phyloP scores from a whole-genome alignment of 2,888 invertebrate species.

The Perithous albicinctus region DNA sequence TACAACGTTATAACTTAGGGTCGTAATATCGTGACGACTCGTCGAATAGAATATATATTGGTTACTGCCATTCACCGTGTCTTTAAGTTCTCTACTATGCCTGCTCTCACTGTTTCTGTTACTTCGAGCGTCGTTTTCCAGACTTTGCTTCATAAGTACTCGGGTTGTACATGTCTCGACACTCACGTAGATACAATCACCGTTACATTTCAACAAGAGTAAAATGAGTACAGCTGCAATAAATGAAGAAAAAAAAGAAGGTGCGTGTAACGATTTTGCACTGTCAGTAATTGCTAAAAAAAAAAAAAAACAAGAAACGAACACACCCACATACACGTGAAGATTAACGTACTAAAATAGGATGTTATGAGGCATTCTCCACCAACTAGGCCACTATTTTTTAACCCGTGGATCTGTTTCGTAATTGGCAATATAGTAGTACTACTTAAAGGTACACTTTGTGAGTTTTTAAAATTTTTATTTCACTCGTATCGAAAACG shows the following conservation, averaged over 20 bases:
- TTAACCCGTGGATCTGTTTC: too few relatives aligned
- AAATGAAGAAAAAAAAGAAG: slow-evolving; percentile 7
- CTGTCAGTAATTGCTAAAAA: slow-evolving; percentile 3
- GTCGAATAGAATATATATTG: slow-evolving; percentile 70
- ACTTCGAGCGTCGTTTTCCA: slow-evolving; percentile 1
- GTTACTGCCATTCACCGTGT: slow-evolving; percentile 56
- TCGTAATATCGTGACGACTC: slow-evolving; percentile 70
- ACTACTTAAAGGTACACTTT: too few relatives aligned
- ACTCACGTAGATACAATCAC: slow-evolving; percentile 15
- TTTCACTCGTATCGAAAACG: too few relatives aligned
- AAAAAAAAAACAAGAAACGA: too few relatives aligned
- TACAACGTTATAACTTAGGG: slow-evolving; percentile 64
- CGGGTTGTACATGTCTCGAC: neutral
- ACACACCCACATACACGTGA: neutral
- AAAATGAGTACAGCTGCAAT: neutral
- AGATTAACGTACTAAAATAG: neutral
- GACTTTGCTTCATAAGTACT: neutral
- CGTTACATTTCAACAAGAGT: slow-evolving; percentile 22
- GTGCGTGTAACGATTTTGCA: slow-evolving; percentile 16
- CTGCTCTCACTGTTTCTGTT: slow-evolving; percentile 5
- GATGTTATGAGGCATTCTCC: too few relatives aligned
- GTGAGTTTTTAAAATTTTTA: too few relatives aligned
- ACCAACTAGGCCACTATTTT: too few relatives aligned
- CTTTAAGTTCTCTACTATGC: neutral
- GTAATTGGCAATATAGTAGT: too few relatives aligned